Base-by-base conservation (phyloP, 2,888 invertebrate genomes). In the Camponotus fellah region DNA sequence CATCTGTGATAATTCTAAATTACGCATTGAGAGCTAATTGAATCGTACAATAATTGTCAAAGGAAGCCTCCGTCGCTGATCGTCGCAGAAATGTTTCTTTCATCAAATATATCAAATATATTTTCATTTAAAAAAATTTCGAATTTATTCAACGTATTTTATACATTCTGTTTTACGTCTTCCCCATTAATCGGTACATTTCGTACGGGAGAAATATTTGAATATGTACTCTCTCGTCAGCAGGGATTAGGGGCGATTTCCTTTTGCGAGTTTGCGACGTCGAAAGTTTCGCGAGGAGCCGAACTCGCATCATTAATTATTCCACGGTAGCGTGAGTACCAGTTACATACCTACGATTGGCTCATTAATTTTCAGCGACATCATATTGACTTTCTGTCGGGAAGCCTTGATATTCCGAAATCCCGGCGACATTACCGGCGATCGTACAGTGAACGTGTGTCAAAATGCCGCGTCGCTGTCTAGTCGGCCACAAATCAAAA, bases 351-450 rank as follows among this genome's bases (percentile, higher is more conserved):
- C 85, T 85, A 88, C 89, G 87, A 90, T 90, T 86, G 90, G 87
- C 86, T 90, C 90, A 89, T 90, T 90, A 90, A 90, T 90, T 90
- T 85, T 85, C 90, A 86, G 79, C 84, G 84, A 87, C 87, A 85
- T 86, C 74, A 87, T 86, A 90, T 90, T 85, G 90, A 90, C 90
- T 90, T 90, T 87, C 90, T 87, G 90, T 90, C 90, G 85, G 71
- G 82, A 43, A 82, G 72, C 83, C 87, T 85, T 85, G 85, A 68
- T 82, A 84, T 77, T 58, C 69, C 82, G 65, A 89, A 88, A 90
- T 88, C 85, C 83, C 69, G 88, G 80, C 74, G 82, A 71, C 69
- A 68, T 60, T 71, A 60, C 72, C 79, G 69, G n/a, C 17, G 64
- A 72, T 43, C 64, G 75, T 34, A 58, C 71, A 66, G 75, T 64